A percentile compares a stretch with the other conserved stretches of the same genome.
Evolutionary conservation across 2,113 vertebrate species (phyloP).

Genomic region (Laticauda colubrina): DNA sequence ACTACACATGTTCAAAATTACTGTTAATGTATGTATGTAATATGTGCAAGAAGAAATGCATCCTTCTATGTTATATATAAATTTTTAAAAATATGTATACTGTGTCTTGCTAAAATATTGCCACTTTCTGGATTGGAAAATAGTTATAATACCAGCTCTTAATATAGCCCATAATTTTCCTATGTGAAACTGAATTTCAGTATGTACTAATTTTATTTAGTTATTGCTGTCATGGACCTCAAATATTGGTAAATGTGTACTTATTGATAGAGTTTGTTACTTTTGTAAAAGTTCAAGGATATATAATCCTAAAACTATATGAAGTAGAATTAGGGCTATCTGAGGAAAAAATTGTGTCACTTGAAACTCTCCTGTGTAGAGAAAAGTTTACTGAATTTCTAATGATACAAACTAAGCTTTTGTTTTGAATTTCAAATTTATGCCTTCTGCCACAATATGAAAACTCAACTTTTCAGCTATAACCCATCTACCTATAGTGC

Average conservation of each 20-base stretch:
- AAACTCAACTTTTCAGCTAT: neutral
- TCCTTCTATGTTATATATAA: neutral
- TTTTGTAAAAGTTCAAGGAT: neutral
- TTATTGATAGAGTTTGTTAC: neutral
- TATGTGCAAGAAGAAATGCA: neutral
- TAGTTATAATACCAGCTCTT: neutral
- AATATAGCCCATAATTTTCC: neutral
- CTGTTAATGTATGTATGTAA: neutral
- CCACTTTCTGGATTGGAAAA: neutral
- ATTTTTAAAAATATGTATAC: neutral
- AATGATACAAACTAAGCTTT: neutral
- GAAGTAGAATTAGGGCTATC: neutral
- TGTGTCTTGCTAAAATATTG: neutral
- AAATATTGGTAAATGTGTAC: neutral
- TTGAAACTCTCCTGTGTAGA: neutral
- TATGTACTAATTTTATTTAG: neutral
- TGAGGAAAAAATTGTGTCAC: neutral
- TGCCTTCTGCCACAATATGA: neutral
- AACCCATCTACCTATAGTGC: neutral
- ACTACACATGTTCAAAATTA: neutral
- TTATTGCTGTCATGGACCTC: neutral
- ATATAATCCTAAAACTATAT: neutral
- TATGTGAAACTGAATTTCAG: neutral
- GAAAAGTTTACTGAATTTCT: neutral
- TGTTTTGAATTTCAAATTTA: neutral